Conservation (phyloP, 1,140 invertebrate genomes). For the Protaetia brevitarsis region DNA sequence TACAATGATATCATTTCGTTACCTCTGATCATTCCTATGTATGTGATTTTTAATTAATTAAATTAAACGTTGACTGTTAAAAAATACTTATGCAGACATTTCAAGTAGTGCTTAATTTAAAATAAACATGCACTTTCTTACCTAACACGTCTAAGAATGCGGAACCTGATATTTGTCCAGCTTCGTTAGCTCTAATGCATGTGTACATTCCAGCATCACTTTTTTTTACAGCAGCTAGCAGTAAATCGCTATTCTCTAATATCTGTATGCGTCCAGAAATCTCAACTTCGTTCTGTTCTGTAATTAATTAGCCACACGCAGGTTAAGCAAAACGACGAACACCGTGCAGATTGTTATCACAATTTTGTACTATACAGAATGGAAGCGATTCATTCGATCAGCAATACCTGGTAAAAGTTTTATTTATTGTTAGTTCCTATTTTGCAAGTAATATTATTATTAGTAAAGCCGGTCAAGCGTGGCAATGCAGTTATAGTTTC, state of each 20-base stretch:
- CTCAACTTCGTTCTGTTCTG: slow-evolving; percentile 56
- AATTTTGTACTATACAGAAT: not conserved
- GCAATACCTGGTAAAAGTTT: too few species aligned
- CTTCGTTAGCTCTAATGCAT: slow-evolving; percentile 84
- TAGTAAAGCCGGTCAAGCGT: too few species aligned
- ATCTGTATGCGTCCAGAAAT: slow-evolving; percentile 74
- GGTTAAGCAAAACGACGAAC: slow-evolving; percentile 23
- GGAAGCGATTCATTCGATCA: not conserved
- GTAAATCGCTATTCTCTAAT: slow-evolving; percentile 77
- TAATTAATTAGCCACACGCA: slow-evolving; percentile 34
- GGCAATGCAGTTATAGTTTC: too few species aligned
- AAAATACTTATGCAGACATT: not conserved
- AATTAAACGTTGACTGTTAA: not conserved
- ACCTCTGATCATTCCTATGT: too few species aligned
- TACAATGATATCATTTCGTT: too few species aligned
- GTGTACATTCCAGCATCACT: slow-evolving; percentile 85
- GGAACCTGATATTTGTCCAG: slow-evolving; percentile 77
- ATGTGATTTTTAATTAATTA: too few species aligned
- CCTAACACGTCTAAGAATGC: slow-evolving; percentile 79
- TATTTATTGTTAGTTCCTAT: too few species aligned
- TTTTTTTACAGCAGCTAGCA: slow-evolving; percentile 80
- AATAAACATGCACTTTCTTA: slow-evolving; percentile 50
- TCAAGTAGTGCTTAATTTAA: not conserved
- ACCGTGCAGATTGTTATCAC: slow-evolving; percentile 10
- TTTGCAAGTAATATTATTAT: too few species aligned